Percentiles rank a stretch among this genome's conserved stretches.
Evolutionary conservation across 2,113 vertebrate genomes (phyloP).

Genomic region (Loxodonta africana): DNA sequence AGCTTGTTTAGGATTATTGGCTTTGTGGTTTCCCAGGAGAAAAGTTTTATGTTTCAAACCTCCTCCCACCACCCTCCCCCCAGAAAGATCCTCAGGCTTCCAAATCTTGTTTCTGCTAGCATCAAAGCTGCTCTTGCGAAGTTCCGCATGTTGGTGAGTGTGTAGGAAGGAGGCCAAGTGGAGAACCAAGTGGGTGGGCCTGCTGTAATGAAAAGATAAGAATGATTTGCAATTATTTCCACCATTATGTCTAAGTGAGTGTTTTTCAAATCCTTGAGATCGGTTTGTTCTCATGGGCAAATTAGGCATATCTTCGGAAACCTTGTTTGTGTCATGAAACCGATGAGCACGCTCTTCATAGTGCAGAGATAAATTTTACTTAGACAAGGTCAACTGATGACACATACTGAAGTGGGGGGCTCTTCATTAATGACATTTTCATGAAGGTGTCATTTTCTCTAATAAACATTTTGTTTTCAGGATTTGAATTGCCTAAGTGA

Average conservation of each 20-base stretch:
- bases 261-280: constrained; percentile 58
- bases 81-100: background rate
- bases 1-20: background rate
- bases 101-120: background rate
- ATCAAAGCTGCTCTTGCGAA: background rate
- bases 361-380: constrained; percentile 26
- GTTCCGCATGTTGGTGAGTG: background rate
- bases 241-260: constrained; percentile 36
- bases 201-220: constrained; percentile 26
- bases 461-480: constrained; percentile 64
- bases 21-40: constrained; percentile 1
- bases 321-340: constrained; percentile 36
- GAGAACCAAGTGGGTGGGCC: background rate
- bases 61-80: background rate
- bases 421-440: constrained; percentile 61
- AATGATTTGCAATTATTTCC: constrained; percentile 42
- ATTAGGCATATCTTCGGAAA: constrained; percentile 56
- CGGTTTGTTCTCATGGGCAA: constrained; percentile 61
- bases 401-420: constrained; percentile 25
- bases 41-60: background rate
- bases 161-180: constrained; percentile 41
- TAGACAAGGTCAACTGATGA: background rate
- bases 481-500: constrained; percentile 42
- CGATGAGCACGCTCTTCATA: background rate
- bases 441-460: constrained; percentile 49